Evolutionary conservation across 2,888 invertebrate species (phyloP), one percentile per base, ranked within the genome.

Genomic region (Cheiracanthium punctorium): DNA sequence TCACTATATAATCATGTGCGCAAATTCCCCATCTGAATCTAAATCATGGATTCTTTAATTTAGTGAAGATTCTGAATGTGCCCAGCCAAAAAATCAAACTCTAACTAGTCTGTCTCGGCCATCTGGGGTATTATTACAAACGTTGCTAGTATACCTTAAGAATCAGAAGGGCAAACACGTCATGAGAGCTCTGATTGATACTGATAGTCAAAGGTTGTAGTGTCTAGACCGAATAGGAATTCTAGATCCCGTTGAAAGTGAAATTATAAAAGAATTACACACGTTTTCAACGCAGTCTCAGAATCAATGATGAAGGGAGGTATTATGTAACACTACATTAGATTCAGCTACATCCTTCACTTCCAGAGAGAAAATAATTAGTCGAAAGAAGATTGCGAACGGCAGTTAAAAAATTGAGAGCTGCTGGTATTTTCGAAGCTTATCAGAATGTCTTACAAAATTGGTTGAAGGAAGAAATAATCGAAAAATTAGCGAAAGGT

Each of bases 261-360:
- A 65, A 29, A 30, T 4, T 30, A 65, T 30, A 12, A 30, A 28
- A 65, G 65, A 65, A 65, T 30, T 30, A 10, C 29, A 65, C 30
- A 12, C 10, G 8, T 10, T 12, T 30, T 12, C 30, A 8, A 0
- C 24, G n/a, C n/a, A n/a, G n/a, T n/a, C n/a, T n/a, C n/a, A n/a
- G n/a, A n/a, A n/a, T n/a, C n/a, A n/a, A n/a, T 1, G 30, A 71
- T 30, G 30, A 71, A n/a, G 58, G 20, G 10, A 28, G 41, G 7
- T 71, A 80, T 70, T 43, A 77, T 32, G 64, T 77, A 41, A n/a
- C 69, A 64, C 41, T 77, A 17, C 69, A 67, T 4, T 77, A 48
- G 69, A 33, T 41, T 29, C 67, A 48, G 20, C 41, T 41, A 14
- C 30, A 30, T 69, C 32, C 41, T 32, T 41, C 69, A 20, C 20